These are phyloP conservation scores for Drymodes brunneopygia DNA, from an alignment of 2,113 vertebrate species.

Conservation along the genomic window DNA sequence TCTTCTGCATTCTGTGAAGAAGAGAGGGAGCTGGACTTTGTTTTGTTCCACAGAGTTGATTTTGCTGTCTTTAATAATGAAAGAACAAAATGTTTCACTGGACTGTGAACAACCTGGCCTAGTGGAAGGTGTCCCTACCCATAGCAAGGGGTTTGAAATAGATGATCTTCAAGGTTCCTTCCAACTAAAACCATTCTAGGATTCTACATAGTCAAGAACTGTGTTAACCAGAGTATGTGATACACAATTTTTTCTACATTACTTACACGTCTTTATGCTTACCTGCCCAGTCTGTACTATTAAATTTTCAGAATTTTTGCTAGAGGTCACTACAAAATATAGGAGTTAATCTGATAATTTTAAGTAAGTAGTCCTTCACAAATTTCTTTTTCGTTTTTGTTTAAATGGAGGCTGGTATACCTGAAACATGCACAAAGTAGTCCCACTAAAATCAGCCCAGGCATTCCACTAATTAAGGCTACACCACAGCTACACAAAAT, in stretches of 20 bases:
- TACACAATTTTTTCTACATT: background rate
- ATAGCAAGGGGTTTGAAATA: background rate
- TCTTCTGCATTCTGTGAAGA: background rate
- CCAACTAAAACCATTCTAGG: background rate
- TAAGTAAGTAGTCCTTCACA: background rate
- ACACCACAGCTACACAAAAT: background rate
- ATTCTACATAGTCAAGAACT: background rate
- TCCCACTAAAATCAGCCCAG: background rate
- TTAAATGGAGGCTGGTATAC: background rate
- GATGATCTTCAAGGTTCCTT: background rate
- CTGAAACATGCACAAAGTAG: background rate
- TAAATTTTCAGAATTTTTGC: background rate
- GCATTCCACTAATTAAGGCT: background rate
- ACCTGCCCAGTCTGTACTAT: background rate
- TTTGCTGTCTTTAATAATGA: background rate
- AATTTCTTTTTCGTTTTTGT: background rate
- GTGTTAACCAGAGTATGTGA: background rate
- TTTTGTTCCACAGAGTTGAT: background rate
- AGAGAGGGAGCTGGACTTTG: background rate
- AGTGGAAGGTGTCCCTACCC: background rate
- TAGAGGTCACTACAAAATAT: background rate
- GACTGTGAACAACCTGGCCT: background rate
- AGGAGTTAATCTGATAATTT: background rate
- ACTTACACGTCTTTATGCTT: background rate
- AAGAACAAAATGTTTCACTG: background rate